phyloP scores from a whole-genome alignment of 2,797 vertebrate genomes.

The Diglossa cyanea region DNA sequence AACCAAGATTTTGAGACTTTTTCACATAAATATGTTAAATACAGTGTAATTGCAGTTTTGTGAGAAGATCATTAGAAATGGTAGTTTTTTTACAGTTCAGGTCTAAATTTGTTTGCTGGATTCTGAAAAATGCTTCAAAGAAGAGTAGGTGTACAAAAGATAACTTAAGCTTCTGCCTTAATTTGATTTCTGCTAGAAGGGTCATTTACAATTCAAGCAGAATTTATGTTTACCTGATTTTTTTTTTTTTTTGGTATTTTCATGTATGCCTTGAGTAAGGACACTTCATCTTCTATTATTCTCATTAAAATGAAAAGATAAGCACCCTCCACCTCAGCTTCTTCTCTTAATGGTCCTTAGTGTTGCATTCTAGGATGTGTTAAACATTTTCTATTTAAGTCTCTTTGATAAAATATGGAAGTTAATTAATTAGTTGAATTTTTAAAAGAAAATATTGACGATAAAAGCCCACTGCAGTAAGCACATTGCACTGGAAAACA shows the following conservation, averaged over 20 bases:
- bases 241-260: conserved; percentile 59
- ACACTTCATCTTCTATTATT: conserved; percentile 58
- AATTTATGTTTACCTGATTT: conserved; percentile 59
- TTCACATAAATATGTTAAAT: neutral
- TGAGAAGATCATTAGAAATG: neutral
- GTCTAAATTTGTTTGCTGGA: conserved; percentile 31
- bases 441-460: neutral
- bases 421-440: neutral
- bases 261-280: conserved; percentile 32
- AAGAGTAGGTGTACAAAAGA: neutral
- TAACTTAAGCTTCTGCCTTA: conserved; percentile 22
- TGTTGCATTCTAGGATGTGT: neutral
- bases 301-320: conserved; percentile 33
- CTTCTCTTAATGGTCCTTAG: neutral
- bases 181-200: conserved; percentile 46
- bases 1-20: neutral
- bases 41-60: neutral
- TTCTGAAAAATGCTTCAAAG: conserved; percentile 24
- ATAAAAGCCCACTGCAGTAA: neutral
- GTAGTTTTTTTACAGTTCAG: neutral
- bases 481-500: neutral
- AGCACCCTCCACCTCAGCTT: neutral
- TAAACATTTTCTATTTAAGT: neutral
- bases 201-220: conserved; percentile 64
- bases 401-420: neutral